These are phyloP conservation scores for Catocala sponsa DNA, from an alignment of 2,888 invertebrate species.

Conservation along the genomic window DNA sequence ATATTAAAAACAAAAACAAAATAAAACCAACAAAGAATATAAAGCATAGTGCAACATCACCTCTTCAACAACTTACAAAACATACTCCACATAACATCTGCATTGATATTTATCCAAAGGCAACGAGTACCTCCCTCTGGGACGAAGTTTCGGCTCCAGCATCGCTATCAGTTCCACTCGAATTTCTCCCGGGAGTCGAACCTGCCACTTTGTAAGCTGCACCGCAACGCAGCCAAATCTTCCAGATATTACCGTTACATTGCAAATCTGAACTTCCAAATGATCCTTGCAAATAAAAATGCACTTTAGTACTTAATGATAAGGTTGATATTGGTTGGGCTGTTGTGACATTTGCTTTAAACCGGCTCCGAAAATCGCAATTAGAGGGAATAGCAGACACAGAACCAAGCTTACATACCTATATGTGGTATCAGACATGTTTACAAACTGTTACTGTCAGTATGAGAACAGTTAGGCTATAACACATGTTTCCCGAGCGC, in stretches of 20 bases:
- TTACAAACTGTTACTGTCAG: no score
- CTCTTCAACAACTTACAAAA: neutral
- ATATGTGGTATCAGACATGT: neutral
- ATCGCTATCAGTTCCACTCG: constrained; percentile 29
- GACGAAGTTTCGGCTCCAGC: constrained; percentile 30
- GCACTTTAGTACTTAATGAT: neutral
- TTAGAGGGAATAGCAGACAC: neutral
- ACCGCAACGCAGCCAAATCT: constrained; percentile 33
- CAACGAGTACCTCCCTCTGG: constrained; percentile 26
- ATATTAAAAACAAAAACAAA: no score
- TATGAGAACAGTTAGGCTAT: no score
- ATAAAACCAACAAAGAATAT: no score
- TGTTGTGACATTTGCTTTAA: neutral
- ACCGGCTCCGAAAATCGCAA: neutral
- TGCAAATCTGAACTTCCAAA: constrained; percentile 19
- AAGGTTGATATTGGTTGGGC: neutral
- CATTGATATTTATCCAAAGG: constrained; percentile 19
- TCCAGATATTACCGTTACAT: constrained; percentile 31
- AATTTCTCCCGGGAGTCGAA: constrained; percentile 48
- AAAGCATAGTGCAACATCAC: no score
- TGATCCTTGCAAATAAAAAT: neutral
- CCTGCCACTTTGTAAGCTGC: constrained; percentile 47
- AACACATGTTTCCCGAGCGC: no score
- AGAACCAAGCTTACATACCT: neutral
- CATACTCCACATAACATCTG: neutral